phyloP scores from a whole-genome alignment of 2,797 vertebrate genomes.

The Loriculus beryllinus region DNA sequence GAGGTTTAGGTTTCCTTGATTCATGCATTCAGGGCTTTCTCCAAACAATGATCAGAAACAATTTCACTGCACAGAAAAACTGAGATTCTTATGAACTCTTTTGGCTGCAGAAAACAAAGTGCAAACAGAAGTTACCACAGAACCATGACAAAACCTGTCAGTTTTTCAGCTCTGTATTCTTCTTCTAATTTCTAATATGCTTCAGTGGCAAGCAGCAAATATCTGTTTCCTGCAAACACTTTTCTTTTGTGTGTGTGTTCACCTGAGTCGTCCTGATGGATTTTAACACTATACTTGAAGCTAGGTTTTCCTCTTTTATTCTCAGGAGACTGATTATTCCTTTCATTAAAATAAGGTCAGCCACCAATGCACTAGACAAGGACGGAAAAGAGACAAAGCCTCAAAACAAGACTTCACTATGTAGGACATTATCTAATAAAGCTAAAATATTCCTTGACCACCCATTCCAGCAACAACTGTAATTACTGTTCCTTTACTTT shows the following conservation, averaged over 20 bases:
- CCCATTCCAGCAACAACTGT: neutral
- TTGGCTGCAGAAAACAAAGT: neutral
- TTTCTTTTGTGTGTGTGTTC: neutral
- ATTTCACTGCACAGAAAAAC: neutral
- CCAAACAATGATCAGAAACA: neutral
- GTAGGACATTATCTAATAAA: neutral
- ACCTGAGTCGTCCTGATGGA: neutral
- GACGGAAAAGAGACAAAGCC: neutral
- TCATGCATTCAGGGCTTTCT: neutral
- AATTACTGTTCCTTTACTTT: neutral
- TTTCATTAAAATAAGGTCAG: neutral
- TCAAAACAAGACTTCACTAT: neutral
- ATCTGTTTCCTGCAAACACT: neutral
- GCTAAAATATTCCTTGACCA: neutral
- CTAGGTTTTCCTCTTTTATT: neutral
- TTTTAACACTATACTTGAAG: neutral
- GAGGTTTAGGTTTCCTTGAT: neutral
- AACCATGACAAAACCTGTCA: neutral
- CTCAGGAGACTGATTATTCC: neutral
- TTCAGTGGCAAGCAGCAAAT: neutral
- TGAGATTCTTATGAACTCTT: neutral
- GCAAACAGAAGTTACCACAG: neutral
- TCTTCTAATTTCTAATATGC: neutral
- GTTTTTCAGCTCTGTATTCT: neutral
- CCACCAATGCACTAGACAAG: neutral